Percentiles rank a stretch among this genome's conserved stretches.
phyloP scores from a whole-genome alignment of 2,888 invertebrate species.

The Gymnosoma rotundatum region DNA sequence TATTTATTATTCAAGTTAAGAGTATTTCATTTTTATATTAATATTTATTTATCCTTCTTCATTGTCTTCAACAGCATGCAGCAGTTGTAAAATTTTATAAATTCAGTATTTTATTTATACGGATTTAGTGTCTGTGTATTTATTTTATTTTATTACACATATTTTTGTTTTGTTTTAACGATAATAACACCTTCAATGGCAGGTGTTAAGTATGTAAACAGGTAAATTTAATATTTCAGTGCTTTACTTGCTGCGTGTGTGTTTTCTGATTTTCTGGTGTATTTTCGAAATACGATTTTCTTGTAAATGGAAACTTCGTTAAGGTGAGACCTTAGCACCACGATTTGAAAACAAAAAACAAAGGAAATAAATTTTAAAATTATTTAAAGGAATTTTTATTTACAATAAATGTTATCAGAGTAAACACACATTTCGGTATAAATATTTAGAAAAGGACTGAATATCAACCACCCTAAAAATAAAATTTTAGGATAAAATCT shows the following conservation, averaged over 20 bases:
- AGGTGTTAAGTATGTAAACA: slow-evolving; percentile 58
- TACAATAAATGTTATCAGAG: neutral
- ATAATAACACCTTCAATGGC: slow-evolving; percentile 57
- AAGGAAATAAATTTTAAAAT: neutral
- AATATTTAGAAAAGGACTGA: neutral
- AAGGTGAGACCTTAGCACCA: neutral
- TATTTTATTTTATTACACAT: neutral
- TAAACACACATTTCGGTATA: neutral
- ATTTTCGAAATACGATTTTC: slow-evolving; percentile 15
- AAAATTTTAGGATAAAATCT: too few species aligned
- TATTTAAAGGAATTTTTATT: neutral
- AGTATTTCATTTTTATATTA: neutral
- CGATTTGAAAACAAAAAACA: neutral
- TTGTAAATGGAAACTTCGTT: neutral
- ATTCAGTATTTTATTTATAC: neutral
- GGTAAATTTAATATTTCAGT: slow-evolving; percentile 47
- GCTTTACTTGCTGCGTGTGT: neutral
- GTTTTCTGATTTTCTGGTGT: neutral
- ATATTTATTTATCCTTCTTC: neutral
- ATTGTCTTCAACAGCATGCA: slow-evolving; percentile 12
- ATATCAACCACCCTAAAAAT: too few species aligned
- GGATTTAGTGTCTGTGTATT: slow-evolving; percentile 10
- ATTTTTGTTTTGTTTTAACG: slow-evolving; percentile 26
- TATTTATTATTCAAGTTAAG: neutral
- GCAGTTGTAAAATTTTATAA: slow-evolving; percentile 8